Base-by-base conservation (phyloP, 2,113 vertebrate species). In the Sitta europaea region DNA sequence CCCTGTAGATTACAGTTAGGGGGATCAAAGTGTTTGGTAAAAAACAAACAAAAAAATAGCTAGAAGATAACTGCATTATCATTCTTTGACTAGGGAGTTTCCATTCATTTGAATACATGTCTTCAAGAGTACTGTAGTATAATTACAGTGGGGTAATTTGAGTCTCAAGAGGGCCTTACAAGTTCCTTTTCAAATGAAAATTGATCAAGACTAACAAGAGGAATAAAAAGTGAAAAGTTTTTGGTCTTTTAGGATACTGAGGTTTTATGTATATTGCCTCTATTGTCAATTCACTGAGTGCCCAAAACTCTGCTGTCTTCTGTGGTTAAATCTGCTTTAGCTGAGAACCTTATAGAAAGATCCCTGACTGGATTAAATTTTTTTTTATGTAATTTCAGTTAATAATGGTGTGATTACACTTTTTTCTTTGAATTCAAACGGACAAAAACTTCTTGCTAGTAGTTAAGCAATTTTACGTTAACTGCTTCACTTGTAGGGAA, bases 161-260 rank as follows among this genome's bases (percentile, higher is more conserved):
- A 57, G n/a, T 72, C 73, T 94, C 67, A 43, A 61, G 53, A 91
- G 72, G 63, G 24, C 50, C 58, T 90, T 54, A 50, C 28, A 92
- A 85, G 43, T 82, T 90, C 45, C 17, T 93, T 95, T 94, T 95
- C 36, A 83, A 94, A 92, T 48, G 28, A 82, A 79, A 96, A 94
- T 63, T 92, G 55, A 58, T 73, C 43, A 71, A 68, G 50, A 15
- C 38, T 74, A 80, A 59, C 43, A 93, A 70, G 21, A 79, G 38
- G 11, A 94, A 85, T 87, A 76, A 92, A 93, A 94, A 75, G 22
- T 47, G 36, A 70, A 63, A 90, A 71, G 5, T 43, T 67, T 86
- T 87, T 65, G 12, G 31, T 38, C 47, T 87, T 80, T 87, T 55
- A 68, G 48, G 33, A 45, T 90, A 47, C 38, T 50, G n/a, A 77